Evolutionary conservation across 2,113 vertebrate genomes (phyloP).

Genomic region (Xiphorhynchus elegans): DNA sequence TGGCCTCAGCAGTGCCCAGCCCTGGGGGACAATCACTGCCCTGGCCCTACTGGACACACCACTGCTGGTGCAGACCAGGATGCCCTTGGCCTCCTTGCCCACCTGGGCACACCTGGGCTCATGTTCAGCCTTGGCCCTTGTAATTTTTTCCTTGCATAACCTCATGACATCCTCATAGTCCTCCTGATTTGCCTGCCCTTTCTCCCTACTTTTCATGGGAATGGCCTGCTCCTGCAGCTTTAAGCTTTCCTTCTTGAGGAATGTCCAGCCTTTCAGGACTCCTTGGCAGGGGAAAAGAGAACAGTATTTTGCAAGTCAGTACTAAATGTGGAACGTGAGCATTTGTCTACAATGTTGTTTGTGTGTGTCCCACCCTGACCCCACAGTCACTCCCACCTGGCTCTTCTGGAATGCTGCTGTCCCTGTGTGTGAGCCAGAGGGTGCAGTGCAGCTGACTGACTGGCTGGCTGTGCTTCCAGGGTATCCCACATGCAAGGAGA

Average conservation of each 20-base stretch:
- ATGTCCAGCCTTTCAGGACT: background rate
- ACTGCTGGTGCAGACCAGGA: background rate
- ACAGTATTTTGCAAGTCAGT: background rate
- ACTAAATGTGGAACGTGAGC: background rate
- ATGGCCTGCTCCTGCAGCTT: background rate
- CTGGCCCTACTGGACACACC: background rate
- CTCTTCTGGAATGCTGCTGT: background rate
- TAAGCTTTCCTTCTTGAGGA: background rate
- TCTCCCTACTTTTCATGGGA: background rate
- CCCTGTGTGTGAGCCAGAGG: background rate
- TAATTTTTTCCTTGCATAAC: background rate
- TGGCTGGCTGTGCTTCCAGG: conserved; percentile 60
- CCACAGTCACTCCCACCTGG: background rate
- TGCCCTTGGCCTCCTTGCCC: background rate
- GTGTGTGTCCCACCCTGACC: background rate
- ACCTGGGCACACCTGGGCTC: background rate
- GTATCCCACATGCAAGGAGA: conserved; percentile 85
- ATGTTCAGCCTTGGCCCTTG: background rate
- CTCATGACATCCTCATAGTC: rapidly evolving
- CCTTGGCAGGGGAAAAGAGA: background rate
- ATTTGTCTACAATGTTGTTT: background rate
- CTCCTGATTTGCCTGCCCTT: background rate
- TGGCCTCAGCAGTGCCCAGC: background rate
- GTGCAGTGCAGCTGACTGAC: background rate
- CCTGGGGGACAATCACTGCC: background rate